Percentiles rank a stretch among this genome's conserved stretches.
These are phyloP conservation scores for Amblyjoppa proteus DNA, from an alignment of 2,888 invertebrate species.

Conservation along the genomic window DNA sequence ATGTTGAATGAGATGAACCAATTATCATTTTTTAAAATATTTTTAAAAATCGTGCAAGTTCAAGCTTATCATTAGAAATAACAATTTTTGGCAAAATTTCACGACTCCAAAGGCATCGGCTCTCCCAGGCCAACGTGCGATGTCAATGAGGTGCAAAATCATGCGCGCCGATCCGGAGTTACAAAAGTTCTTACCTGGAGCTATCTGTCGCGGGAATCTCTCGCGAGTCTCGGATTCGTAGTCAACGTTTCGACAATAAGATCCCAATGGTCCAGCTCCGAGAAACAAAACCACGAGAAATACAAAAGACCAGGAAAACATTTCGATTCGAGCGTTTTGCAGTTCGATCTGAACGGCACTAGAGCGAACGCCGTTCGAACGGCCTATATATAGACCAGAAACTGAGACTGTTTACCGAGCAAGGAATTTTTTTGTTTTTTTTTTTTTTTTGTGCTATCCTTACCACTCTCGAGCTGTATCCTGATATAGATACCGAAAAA, in stretches of 20 bases:
- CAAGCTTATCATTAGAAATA: too few relatives aligned
- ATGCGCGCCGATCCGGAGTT: too few relatives aligned
- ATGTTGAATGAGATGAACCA: too few relatives aligned
- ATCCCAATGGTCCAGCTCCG: background rate
- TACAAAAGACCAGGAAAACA: constrained; percentile 6
- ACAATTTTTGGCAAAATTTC: too few relatives aligned
- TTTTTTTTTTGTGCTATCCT: too few relatives aligned
- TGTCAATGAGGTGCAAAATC: background rate
- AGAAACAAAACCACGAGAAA: constrained; percentile 14
- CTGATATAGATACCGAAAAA: too few relatives aligned
- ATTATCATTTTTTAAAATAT: too few relatives aligned
- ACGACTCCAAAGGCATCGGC: background rate
- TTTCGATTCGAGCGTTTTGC: background rate
- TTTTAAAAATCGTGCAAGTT: too few relatives aligned
- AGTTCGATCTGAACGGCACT: background rate
- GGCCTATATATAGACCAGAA: too few relatives aligned
- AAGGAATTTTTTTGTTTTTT: too few relatives aligned
- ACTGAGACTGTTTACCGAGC: too few relatives aligned
- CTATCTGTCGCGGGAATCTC: constrained; percentile 50
- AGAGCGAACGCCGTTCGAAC: background rate
- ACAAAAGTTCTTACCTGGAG: constrained; percentile 42
- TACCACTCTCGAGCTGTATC: too few relatives aligned
- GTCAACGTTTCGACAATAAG: background rate
- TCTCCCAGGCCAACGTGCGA: background rate
- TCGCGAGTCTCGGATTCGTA: background rate